Conservation (phyloP, 2,888 invertebrate species). For the Dugesia japonica region DNA sequence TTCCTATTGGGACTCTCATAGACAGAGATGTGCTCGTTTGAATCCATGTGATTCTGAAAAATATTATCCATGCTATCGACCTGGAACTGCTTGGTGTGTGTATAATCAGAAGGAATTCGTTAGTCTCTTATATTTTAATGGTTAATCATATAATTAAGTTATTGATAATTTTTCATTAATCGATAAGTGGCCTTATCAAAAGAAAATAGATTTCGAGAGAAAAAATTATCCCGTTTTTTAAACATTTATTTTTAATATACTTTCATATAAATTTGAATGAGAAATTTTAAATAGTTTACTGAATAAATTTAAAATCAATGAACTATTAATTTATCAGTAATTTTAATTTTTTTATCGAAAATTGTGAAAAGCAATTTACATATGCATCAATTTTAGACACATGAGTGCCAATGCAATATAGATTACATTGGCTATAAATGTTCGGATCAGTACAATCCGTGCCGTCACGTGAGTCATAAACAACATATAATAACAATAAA, state of each 20-base stretch:
- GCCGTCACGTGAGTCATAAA: not conserved
- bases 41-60: slow-evolving; percentile 7
- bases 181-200: too few relatives aligned
- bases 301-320: too few relatives aligned
- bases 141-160: not conserved
- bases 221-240: too few relatives aligned
- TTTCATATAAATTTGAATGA: too few relatives aligned
- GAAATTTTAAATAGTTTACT: too few relatives aligned
- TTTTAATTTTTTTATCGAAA: not conserved
- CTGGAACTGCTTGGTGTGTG: slow-evolving; percentile 12
- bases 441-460: not conserved
- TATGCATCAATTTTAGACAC: not conserved
- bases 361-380: not conserved
- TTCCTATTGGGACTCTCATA: not conserved
- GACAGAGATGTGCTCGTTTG: slow-evolving; percentile 5
- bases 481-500: not conserved
- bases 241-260: too few relatives aligned
- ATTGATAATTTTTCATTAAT: too few relatives aligned
- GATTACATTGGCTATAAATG: not conserved
- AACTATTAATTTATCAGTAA: too few relatives aligned
- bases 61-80: not conserved
- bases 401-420: slow-evolving; percentile 8
- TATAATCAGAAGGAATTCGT: not conserved
- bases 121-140: not conserved
- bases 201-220: too few relatives aligned